Conservation (phyloP, 2,113 vertebrate genomes). For the Donacobius atricapilla region DNA sequence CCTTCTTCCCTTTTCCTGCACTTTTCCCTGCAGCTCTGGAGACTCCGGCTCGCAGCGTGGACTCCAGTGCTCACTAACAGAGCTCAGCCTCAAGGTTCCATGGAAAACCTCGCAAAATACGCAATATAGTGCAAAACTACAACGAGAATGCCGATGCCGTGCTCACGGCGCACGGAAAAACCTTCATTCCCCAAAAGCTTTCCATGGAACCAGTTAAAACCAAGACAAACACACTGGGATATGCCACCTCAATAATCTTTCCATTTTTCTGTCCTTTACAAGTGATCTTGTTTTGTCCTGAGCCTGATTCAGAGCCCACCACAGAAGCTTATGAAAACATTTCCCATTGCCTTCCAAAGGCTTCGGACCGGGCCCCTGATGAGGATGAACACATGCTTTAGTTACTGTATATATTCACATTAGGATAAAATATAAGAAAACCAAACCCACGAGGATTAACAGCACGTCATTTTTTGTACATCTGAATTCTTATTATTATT, state of each 20-base stretch:
- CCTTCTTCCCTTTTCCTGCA: background rate
- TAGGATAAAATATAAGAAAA: background rate
- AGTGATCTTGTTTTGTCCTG: background rate
- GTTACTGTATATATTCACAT: slow-evolving; percentile 29
- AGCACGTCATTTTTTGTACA: background rate
- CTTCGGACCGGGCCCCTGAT: background rate
- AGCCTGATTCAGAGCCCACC: background rate
- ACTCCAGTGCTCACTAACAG: background rate
- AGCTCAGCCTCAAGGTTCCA: slow-evolving; percentile 4
- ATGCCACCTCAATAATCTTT: background rate
- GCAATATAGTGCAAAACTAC: slow-evolving; percentile 70
- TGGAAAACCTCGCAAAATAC: background rate
- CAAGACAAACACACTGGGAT: background rate
- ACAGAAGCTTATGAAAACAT: background rate
- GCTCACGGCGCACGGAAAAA: background rate
- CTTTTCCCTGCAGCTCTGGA: background rate
- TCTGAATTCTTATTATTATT: slow-evolving; percentile 10
- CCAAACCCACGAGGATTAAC: slow-evolving; percentile 24
- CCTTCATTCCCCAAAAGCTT: slow-evolving; percentile 6
- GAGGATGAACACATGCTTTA: slow-evolving; percentile 5
- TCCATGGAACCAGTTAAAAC: background rate
- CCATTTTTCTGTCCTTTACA: background rate
- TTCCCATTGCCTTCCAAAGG: background rate
- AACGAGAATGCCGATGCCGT: background rate
- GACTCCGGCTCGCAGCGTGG: fast-evolving